These are phyloP conservation scores for Sphaeridia pumilis DNA, from an alignment of 2,888 invertebrate genomes.

Conservation along the genomic window DNA sequence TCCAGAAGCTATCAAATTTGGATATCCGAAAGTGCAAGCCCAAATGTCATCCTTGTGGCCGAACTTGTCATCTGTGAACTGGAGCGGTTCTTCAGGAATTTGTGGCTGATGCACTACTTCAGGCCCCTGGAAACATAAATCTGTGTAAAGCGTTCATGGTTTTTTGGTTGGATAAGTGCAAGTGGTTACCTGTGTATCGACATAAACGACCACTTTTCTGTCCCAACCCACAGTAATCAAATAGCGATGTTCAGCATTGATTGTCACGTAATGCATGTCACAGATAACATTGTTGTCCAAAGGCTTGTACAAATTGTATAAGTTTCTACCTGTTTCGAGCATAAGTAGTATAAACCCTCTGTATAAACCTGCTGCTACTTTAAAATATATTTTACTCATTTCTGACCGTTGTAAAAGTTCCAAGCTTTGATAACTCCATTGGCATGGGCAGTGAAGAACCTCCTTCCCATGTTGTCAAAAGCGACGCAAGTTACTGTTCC, in stretches of 20 bases:
- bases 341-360: background rate
- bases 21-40: slow-evolving; percentile 15
- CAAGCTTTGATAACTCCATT: slow-evolving; percentile 22
- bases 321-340: slow-evolving; percentile 11
- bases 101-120: slow-evolving; percentile 16
- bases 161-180: background rate
- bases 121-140: slow-evolving; percentile 12
- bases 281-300: slow-evolving; percentile 16
- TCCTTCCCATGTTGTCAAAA: slow-evolving; percentile 16
- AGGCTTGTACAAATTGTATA: slow-evolving; percentile 22
- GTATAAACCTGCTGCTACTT: too few relatives aligned
- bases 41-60: slow-evolving; percentile 20
- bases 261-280: slow-evolving; percentile 22
- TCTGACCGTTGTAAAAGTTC: slow-evolving; percentile 21
- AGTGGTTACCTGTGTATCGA: slow-evolving; percentile 17
- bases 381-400: too few relatives aligned
- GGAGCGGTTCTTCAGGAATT: slow-evolving; percentile 15
- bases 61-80: slow-evolving; percentile 8
- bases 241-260: slow-evolving; percentile 20
- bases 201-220: slow-evolving; percentile 14
- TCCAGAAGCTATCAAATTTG: slow-evolving; percentile 19
- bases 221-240: slow-evolving; percentile 22
- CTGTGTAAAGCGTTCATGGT: background rate
- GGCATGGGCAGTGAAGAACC: slow-evolving; percentile 21
- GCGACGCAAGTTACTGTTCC: slow-evolving; percentile 20